A percentile compares a stretch with the other conserved stretches of the same genome.
phyloP scores from a whole-genome alignment of 2,888 invertebrate species.

The Corbicula japonica region DNA sequence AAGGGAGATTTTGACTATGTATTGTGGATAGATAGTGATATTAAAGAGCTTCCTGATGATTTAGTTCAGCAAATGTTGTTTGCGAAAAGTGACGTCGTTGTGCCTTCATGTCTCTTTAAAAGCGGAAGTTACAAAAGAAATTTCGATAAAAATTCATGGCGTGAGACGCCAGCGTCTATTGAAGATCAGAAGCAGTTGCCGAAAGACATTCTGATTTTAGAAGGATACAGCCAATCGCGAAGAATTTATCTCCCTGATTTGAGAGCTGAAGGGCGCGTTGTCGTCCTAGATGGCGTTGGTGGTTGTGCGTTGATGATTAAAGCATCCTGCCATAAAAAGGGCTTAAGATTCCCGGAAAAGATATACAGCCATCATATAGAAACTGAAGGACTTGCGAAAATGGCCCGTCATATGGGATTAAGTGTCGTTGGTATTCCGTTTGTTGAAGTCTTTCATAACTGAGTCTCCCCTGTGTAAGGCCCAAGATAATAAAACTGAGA shows the following conservation, averaged over 20 bases:
- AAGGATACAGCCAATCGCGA: constrained; percentile 78
- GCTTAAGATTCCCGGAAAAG: constrained; percentile 81
- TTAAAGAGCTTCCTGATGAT: constrained; percentile 76
- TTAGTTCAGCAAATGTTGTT: constrained; percentile 81
- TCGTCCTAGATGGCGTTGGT: constrained; percentile 84
- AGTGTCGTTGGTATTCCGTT: constrained; percentile 81
- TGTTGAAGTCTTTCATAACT: constrained; percentile 77
- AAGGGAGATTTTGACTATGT: constrained; percentile 75
- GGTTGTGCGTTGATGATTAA: constrained; percentile 81
- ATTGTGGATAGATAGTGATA: constrained; percentile 84
- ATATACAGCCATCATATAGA: constrained; percentile 81
- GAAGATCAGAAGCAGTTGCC: constrained; percentile 68
- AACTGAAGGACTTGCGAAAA: constrained; percentile 83
- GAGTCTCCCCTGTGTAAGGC: background rate
- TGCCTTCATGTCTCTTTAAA: constrained; percentile 78
- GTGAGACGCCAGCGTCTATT: constrained; percentile 78
- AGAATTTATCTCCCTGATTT: constrained; percentile 79
- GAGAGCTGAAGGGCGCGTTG: constrained; percentile 78
- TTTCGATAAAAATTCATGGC: constrained; percentile 84
- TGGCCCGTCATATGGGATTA: constrained; percentile 80
- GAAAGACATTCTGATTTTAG: constrained; percentile 76
- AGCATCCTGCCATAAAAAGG: constrained; percentile 78
- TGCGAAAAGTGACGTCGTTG: constrained; percentile 78
- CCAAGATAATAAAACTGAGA: no score
- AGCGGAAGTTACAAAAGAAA: constrained; percentile 61